These are phyloP conservation scores for Pharmacophagus antenor DNA, from an alignment of 2,888 invertebrate species.

Conservation along the genomic window DNA sequence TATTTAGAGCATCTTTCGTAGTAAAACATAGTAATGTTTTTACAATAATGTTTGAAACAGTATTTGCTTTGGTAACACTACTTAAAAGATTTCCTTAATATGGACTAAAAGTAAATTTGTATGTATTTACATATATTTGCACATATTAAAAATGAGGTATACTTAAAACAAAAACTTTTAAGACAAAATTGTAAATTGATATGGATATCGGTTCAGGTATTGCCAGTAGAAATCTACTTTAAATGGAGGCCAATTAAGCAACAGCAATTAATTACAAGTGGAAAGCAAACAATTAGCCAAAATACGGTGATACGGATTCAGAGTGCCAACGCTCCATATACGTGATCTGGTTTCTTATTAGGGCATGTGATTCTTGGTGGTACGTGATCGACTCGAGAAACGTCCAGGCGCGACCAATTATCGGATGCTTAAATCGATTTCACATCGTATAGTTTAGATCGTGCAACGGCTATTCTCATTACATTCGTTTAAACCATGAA, in stretches of 20 bases:
- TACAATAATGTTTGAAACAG: too few relatives aligned
- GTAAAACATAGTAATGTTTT: too few relatives aligned
- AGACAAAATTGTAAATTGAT: too few relatives aligned
- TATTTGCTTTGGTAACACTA: too few relatives aligned
- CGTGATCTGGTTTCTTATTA: conserved; percentile 52
- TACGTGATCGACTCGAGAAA: conserved; percentile 47
- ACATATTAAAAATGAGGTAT: too few relatives aligned
- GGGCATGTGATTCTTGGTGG: conserved; percentile 45
- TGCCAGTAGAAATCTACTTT: conserved; percentile 33
- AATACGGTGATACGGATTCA: conserved; percentile 55
- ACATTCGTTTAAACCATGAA: conserved; percentile 6
- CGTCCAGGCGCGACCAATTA: conserved; percentile 30
- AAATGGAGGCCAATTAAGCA: conserved; percentile 43
- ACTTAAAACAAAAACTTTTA: too few relatives aligned
- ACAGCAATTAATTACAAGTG: conserved; percentile 54
- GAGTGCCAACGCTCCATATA: conserved; percentile 51
- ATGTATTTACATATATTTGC: too few relatives aligned
- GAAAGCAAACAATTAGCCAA: conserved; percentile 61
- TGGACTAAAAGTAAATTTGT: too few relatives aligned
- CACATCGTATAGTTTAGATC: conserved; percentile 19
- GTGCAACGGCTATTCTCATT: neutral
- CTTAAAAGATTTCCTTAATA: too few relatives aligned
- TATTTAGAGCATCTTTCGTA: too few relatives aligned
- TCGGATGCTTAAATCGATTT: conserved; percentile 29
- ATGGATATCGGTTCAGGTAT: too few relatives aligned